Base-by-base conservation (phyloP, 2,113 vertebrate species). In the Microtus oregoni region DNA sequence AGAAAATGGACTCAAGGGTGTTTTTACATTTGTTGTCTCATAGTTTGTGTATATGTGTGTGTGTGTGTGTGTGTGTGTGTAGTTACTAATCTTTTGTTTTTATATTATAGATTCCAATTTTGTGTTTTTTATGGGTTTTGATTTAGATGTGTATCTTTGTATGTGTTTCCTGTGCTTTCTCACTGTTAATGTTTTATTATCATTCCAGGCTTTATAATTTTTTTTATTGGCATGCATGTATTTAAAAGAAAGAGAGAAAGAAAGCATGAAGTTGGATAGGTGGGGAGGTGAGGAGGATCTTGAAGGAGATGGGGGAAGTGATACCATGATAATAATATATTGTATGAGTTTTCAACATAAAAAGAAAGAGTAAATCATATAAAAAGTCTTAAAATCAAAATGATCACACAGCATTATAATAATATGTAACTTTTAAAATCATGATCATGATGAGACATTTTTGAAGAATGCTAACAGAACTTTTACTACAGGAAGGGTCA, bases 281-380 rank as follows among this genome's bases (percentile, higher is more conserved):
- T 61, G 0, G 7, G 1, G 4, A 15, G 10, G 19, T 47, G 13
- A 3, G 22, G 22, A 83, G 0, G 3, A 83, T 28, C n/a, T 63
- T 63, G 24, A 55, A 82, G 12, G 22, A 63, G 0, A 83, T 83
- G n/a, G 0, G 6, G 22, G 14, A 83, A 14, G 1, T 4, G 3
- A 8, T 28, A 41, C 7, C 35, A 7, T 63, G 24, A 83, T 63
- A 2, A 28, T 7, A 63, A 41, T 41, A 63, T 63, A 83, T 41
- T 83, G 55, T 38, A 61, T 14, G 20, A 63, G 15, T 41, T 83
- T 83, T 41, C 12, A 63, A 63, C 41, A 61, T 65, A 81, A 52
- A n/a, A 15, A 6, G 3, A 13, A 83, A 61, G 13, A 61, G 22
- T 28, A 2, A 22, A 7, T 28, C 24, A 32, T 67, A 86, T 26